These are phyloP conservation scores for Mimas tiliae DNA, from an alignment of 2,888 invertebrate species.

Conservation along the genomic window DNA sequence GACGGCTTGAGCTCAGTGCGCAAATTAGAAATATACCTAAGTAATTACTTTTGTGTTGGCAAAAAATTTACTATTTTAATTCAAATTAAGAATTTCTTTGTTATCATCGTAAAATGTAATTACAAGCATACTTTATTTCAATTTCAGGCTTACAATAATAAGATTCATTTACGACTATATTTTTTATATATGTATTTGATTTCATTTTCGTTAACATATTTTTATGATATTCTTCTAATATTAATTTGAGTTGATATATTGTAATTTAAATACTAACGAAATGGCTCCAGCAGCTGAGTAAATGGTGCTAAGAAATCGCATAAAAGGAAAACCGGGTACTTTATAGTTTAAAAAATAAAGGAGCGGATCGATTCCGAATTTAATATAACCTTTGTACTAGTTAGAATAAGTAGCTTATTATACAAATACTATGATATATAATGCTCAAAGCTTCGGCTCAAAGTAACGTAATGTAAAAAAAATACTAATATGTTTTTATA, in stretches of 20 bases:
- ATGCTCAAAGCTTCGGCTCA: slow-evolving; percentile 25
- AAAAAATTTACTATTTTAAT: too few relatives aligned
- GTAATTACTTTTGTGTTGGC: too few relatives aligned
- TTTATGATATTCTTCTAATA: too few relatives aligned
- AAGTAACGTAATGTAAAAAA: not conserved
- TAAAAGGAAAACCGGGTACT: slow-evolving; percentile 56
- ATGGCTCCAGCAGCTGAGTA: slow-evolving; percentile 58
- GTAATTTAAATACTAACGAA: not conserved
- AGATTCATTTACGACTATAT: too few relatives aligned
- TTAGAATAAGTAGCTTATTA: not conserved
- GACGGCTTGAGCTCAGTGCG: too few relatives aligned
- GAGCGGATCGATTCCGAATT: not conserved
- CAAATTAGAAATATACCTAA: too few relatives aligned
- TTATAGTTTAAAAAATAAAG: not conserved
- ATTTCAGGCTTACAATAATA: too few relatives aligned
- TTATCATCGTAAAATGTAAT: not conserved
- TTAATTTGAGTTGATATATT: not conserved
- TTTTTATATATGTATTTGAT: too few relatives aligned
- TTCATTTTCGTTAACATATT: too few relatives aligned
- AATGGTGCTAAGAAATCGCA: slow-evolving; percentile 70
- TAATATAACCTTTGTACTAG: not conserved
- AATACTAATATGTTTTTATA: slow-evolving; percentile 6
- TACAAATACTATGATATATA: not conserved
- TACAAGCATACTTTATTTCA: not conserved
- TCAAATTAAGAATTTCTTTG: too few relatives aligned